Conservation (phyloP, 2,797 vertebrate species). For the Ctenosaura bakeri region DNA sequence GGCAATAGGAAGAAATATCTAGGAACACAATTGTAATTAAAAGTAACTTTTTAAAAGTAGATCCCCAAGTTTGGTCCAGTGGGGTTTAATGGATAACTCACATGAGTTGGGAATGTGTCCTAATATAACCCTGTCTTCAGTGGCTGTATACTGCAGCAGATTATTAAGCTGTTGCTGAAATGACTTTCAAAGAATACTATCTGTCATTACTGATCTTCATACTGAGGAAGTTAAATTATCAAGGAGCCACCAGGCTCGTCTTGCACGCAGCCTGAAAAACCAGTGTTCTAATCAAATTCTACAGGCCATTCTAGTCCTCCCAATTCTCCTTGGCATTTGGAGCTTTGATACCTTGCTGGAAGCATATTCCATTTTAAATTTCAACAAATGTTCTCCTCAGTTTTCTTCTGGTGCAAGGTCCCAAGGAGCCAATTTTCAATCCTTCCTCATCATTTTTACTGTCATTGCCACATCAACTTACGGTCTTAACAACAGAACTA, state of each 20-base stretch:
- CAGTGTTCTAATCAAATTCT: not conserved
- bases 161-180: not conserved
- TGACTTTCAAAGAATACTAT: not conserved
- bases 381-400: not conserved
- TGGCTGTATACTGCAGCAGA: not conserved
- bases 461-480: not conserved
- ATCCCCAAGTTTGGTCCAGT: not conserved
- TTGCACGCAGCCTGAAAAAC: not conserved
- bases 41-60: not conserved
- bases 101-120: too few relatives aligned
- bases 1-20: too few relatives aligned
- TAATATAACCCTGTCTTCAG: not conserved
- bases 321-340: not conserved
- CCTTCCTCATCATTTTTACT: not conserved
- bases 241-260: not conserved
- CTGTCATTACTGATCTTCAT: slow-evolving; percentile 1
- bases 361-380: not conserved
- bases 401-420: not conserved
- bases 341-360: not conserved
- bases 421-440: not conserved
- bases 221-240: not conserved
- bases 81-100: not conserved
- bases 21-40: not conserved
- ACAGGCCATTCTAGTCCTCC: not conserved
- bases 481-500: not conserved